These are phyloP conservation scores for Pseudorectes ferrugineus DNA, from an alignment of 2,113 vertebrate species.

Conservation along the genomic window DNA sequence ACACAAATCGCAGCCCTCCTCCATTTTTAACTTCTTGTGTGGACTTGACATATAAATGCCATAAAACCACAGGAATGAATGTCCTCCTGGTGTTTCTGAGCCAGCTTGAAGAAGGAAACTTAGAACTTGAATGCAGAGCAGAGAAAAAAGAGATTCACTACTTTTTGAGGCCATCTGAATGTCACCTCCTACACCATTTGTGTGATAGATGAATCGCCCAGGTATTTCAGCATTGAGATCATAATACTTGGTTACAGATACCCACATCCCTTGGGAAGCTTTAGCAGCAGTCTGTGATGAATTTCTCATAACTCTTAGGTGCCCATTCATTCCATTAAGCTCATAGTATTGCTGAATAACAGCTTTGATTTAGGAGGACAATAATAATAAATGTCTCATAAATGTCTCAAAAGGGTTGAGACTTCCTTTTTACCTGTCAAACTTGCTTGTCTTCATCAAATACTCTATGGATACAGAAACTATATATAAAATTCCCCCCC, in stretches of 20 bases:
- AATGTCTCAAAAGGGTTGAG: neutral
- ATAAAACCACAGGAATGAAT: constrained; percentile 25
- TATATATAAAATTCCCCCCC: neutral
- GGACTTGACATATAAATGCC: neutral
- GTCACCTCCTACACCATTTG: neutral
- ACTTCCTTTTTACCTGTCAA: neutral
- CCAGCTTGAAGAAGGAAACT: neutral
- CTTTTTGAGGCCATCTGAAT: neutral
- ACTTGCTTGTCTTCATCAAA: neutral
- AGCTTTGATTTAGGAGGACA: neutral
- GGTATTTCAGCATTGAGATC: neutral
- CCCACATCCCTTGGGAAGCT: neutral
- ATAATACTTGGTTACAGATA: neutral
- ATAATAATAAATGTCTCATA: neutral
- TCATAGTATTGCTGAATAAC: neutral
- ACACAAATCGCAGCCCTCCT: neutral
- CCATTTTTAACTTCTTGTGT: constrained; percentile 23
- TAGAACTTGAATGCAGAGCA: neutral
- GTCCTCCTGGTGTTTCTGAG: constrained; percentile 13
- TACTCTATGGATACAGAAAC: neutral
- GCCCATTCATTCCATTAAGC: neutral
- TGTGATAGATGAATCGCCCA: neutral
- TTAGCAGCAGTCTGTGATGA: neutral
- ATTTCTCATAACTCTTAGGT: neutral
- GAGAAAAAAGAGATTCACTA: neutral